phyloP scores from a whole-genome alignment of 92 coral and sea anemone species.

The Bergia puertoricense region DNA sequence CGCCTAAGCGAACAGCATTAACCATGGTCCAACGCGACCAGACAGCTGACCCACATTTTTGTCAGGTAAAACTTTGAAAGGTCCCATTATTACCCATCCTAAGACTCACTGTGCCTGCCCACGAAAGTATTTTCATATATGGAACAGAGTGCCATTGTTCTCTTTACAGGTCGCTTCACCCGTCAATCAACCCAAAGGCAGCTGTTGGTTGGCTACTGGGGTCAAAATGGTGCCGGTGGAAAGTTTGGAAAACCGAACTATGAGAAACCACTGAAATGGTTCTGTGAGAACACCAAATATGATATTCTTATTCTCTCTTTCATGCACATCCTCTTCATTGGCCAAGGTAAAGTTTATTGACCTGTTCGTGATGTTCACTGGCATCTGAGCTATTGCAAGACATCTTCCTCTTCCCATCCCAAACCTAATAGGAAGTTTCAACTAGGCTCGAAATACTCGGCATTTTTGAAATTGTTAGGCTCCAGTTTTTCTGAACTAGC shows the following conservation, averaged over 20 bases:
- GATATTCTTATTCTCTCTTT: slow-evolving; percentile 33
- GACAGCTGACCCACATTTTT: too few relatives aligned
- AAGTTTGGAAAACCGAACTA: slow-evolving; percentile 37
- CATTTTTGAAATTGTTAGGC: too few relatives aligned
- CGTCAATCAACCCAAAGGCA: slow-evolving; percentile 21
- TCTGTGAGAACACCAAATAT: slow-evolving; percentile 47
- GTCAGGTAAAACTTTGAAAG: too few relatives aligned
- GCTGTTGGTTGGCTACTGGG: slow-evolving; percentile 45
- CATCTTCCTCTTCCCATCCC: too few relatives aligned
- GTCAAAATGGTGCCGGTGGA: slow-evolving; percentile 42
- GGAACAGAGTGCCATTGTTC: neutral
- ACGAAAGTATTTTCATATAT: too few relatives aligned
- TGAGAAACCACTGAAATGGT: slow-evolving; percentile 40
- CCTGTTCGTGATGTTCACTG: neutral
- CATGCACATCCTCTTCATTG: slow-evolving; percentile 37
- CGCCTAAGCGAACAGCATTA: too few relatives aligned
- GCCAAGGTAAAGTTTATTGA: neutral
- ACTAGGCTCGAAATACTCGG: too few relatives aligned
- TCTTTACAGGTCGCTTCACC: slow-evolving; percentile 13
- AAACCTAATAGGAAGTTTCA: too few relatives aligned
- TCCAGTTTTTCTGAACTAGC: too few relatives aligned
- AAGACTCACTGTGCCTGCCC: too few relatives aligned
- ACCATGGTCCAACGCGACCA: too few relatives aligned
- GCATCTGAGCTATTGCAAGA: neutral
- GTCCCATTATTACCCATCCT: too few relatives aligned